Base-by-base conservation (phyloP, 2,888 invertebrate genomes). In the Nomada fucata region DNA sequence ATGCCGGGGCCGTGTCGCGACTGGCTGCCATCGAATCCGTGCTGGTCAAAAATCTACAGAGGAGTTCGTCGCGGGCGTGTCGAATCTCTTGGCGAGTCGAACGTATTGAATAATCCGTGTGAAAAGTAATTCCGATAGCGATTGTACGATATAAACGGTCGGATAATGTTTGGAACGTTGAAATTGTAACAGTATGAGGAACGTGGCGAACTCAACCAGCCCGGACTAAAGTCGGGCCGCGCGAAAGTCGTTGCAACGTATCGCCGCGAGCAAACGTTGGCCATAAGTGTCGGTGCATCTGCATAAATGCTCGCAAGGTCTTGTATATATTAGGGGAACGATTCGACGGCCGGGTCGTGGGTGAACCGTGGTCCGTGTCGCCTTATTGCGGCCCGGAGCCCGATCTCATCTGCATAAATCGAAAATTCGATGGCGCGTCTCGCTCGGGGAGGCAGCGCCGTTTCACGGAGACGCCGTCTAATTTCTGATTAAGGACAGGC, bases 401-500 rank as follows among this genome's bases (percentile, higher is more conserved):
- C 50, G 47, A 50, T 63, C 70, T 47, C 50, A 78, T 78, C 50
- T 75, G 68, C 78, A 76, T 79, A 76, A 75, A 79, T 79, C 68
- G 78, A 55, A 75, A 63, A 50, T 63, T 55, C 78, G 78, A 55
- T 52, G 50, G 42, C 42, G 52, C 57, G 47, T 53, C 69, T 57
- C 59, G 13, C 15, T 13, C 20, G 23, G n/a, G 47, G 53, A 50
- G 26, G 65, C 23, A 36, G 42, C 20, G 2, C 55, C 20, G 26
- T 23, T 52, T 23, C 60, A 15, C 60, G 55, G 70, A 76, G 70
- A 76, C 64, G 76, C 63, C 57, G 57, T 55, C 79, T 76, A 71
- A 76, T 79, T 65, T 76, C 79, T 71, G 79, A 76, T 76, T 79
- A 79, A 79, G 76, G 60, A 20, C 70, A 4, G 26, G 26, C 76